Evolutionary conservation across 1,140 invertebrate genomes (phyloP).

Genomic region (Drosophila truncata): DNA sequence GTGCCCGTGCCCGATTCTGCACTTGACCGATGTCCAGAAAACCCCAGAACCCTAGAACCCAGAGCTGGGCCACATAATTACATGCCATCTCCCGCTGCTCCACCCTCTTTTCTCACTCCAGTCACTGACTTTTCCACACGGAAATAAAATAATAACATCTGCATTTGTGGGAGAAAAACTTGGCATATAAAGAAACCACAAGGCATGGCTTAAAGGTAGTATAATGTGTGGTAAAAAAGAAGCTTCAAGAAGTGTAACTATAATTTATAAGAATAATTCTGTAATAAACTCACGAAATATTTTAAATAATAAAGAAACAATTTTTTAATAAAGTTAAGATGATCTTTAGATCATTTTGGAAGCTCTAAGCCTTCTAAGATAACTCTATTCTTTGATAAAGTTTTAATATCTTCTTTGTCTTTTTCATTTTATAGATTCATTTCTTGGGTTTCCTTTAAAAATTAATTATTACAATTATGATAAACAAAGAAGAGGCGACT

Average conservation of each 20-base stretch:
- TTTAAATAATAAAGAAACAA: no score
- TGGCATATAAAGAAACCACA: neutral
- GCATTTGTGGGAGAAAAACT: neutral
- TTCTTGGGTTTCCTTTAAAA: no score
- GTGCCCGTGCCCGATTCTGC: slow-evolving; percentile 70
- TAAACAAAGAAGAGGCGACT: no score
- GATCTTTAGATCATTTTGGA: neutral
- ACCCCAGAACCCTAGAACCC: slow-evolving; percentile 20
- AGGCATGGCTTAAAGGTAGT: neutral
- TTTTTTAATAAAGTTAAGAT: neutral
- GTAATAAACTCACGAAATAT: neutral
- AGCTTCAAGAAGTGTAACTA: neutral
- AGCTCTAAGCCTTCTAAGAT: neutral
- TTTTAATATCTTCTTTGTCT: no score
- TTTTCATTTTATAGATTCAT: no score
- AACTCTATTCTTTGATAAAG: no score
- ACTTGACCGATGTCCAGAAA: slow-evolving; percentile 67
- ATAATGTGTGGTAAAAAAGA: neutral
- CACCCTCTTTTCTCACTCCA: slow-evolving; percentile 34
- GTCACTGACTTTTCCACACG: neutral
- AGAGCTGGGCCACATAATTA: slow-evolving; percentile 63
- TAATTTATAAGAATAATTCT: neutral
- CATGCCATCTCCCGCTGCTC: slow-evolving; percentile 51
- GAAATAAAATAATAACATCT: slow-evolving; percentile 19
- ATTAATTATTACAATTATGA: no score